Evolutionary conservation across 2,888 invertebrate genomes (phyloP), one percentile per base, ranked within the genome.

Genomic region (Portevinia maculata): DNA sequence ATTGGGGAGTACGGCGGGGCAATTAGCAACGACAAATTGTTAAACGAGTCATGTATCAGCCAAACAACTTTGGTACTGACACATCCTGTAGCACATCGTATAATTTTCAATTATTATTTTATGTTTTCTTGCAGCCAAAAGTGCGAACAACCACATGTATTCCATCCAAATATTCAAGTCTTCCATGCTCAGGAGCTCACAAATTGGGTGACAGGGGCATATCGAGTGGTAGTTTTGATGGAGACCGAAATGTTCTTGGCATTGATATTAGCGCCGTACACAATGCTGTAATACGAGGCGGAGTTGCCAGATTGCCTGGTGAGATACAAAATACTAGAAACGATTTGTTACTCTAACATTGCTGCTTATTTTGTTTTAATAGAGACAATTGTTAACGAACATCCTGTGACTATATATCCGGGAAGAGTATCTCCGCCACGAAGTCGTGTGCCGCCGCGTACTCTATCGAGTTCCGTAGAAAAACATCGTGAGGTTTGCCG

Each of bases 401-500:
- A 93, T 87, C 93, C 93, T 73, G 93, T 93, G 64, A 93, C 93
- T n/a, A 93, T 93, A 86, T 93, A 93, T 87, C 93, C 93, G 8
- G 93, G 93, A 1, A 86, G 88, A 34, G 85, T 87, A 71, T 88
- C 88, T 70, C 90, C 89, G 48, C 88, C 88, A 64, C 86, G 86
- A 74, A 90, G 91, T 89, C 93, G 93, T 91, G 90, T 93, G 88
- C 94, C 94, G 86, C 94, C 95, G 86, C 92, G 94, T 86, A 94
- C 94, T 87, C 92, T 94, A 88, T 93, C 94, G 81, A 93, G 93
- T 88, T 94, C 93, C 87, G 92, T 94, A 88, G 96, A 96, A 90
- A 93, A 94, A 87, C 96, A 95, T 91, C 94, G 95, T 88, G 95
- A 95, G 92, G 95, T 95, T 87, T 93, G 95, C 88, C 93, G 95